Base-by-base conservation (phyloP, 2,797 vertebrate genomes). In the Tarsius wallacei region DNA sequence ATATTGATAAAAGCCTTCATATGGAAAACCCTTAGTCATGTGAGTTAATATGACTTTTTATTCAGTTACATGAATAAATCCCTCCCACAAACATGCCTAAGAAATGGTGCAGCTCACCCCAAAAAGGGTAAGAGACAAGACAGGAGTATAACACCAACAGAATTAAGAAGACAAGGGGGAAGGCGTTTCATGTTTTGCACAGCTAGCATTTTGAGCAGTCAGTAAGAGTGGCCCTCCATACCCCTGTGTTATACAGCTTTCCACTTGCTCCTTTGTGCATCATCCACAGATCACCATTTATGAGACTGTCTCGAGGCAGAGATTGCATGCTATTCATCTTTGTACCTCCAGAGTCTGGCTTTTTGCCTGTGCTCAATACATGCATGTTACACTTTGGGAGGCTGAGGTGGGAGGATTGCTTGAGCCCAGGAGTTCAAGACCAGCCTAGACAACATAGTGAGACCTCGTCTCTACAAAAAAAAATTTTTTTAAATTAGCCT, bases 1-100 rank as follows among this genome's bases (percentile, higher is more conserved):
- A 71, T 68, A 70, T 14, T 90, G 28, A 55, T 21, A 84, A 68
- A 80, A 93, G n/a, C 4, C 55, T 42, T 90, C 74, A 76, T 47
- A 82, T 8, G 36, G 10, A 70, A 91, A 66, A 63, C 26, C 59
- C 19, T 76, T 24, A 17, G 53, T 21, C 84, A 51, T 57, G 26
- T 11, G 83, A 49, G 13, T 36, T 81, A 90, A 26, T 31, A 51
- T 2, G 3, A 76, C 57, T 92, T 87, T 66, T 85, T 2, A 28
- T 78, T 93, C 49, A 93, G 49, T 63, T 78, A 71, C 7, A 26
- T 57, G 36, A 1, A 7, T 31, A 49, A 76, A 49, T 94, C 19
- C 1, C 26, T 57, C 81, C 21, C 91, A 53, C 59, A n/a, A n/a
- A 63, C 63, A 68, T 77, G 74, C 49, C 61, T 93, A 68, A 57